A percentile compares a stretch with the other conserved stretches of the same genome.
phyloP scores from a whole-genome alignment of 1,140 invertebrate genomes.

The Oreohelix idahoensis region DNA sequence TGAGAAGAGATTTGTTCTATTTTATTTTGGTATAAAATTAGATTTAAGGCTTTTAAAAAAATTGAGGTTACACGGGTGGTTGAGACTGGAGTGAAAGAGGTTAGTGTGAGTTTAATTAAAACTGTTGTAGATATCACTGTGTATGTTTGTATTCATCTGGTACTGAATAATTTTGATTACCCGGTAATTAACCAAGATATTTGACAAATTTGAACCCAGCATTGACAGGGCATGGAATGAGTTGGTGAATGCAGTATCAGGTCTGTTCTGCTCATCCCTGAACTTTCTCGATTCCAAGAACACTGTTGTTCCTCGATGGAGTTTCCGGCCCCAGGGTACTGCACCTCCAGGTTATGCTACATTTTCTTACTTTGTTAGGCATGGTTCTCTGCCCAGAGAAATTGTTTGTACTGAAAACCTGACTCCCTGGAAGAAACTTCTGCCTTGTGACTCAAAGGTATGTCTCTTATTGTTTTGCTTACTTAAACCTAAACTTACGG shows the following conservation, averaged over 20 bases:
- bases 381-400: constrained; percentile 92
- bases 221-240: constrained; percentile 90
- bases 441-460: constrained; percentile 83
- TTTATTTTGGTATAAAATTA: no score
- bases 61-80: no score
- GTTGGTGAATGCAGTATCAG: constrained; percentile 90
- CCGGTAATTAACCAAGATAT: no score
- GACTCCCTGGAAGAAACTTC: constrained; percentile 96
- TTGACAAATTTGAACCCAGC: constrained; percentile 59
- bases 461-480: no score
- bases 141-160: no score
- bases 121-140: no score
- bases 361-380: constrained; percentile 76
- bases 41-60: no score
- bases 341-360: constrained; percentile 70
- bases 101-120: no score
- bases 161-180: no score
- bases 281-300: constrained; percentile 95
- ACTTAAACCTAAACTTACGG: no score
- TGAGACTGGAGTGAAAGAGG: no score
- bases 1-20: no score
- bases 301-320: constrained; percentile 87
- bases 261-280: constrained; percentile 94
- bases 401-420: constrained; percentile 99
- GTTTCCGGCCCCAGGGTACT: constrained; percentile 84